These are phyloP conservation scores for Trissoscelio sp. DNA, from an alignment of 2,888 invertebrate species.

Conservation along the genomic window DNA sequence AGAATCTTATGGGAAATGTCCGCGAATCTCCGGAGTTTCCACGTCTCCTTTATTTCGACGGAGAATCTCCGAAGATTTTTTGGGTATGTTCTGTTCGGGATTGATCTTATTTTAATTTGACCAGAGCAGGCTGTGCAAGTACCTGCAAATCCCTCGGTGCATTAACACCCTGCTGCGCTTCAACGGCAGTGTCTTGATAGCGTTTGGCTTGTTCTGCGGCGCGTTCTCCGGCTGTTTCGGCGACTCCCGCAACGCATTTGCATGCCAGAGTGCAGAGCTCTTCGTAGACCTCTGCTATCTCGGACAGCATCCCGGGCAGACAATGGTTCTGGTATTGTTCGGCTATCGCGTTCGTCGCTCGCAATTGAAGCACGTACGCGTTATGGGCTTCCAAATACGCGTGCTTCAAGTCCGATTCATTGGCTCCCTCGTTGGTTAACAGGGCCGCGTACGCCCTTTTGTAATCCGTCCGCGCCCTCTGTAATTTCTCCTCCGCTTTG, in stretches of 20 bases:
- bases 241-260: constrained; percentile 87
- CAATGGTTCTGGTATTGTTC: constrained; percentile 94
- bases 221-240: constrained; percentile 94
- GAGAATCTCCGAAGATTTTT: no score
- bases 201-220: constrained; percentile 93
- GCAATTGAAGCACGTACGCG: constrained; percentile 95
- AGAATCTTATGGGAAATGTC: no score
- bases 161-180: constrained; percentile 89
- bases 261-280: constrained; percentile 88
- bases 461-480: constrained; percentile 94
- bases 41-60: no score
- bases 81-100: no score
- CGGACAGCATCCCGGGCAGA: constrained; percentile 93
- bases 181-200: constrained; percentile 91
- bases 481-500: constrained; percentile 92
- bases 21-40: no score
- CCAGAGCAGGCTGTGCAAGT: no score
- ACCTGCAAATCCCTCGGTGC: constrained; percentile 90
- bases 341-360: constrained; percentile 96
- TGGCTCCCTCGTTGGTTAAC: constrained; percentile 85
- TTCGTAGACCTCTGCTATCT: constrained; percentile 95
- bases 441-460: constrained; percentile 92
- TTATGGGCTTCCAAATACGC: constrained; percentile 96
- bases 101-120: no score
- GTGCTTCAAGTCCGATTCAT: constrained; percentile 86